Evolutionary conservation across 37 sponge, comb jelly and placozoan species (phyloP).

Genomic region (Haliclona indistincta): DNA sequence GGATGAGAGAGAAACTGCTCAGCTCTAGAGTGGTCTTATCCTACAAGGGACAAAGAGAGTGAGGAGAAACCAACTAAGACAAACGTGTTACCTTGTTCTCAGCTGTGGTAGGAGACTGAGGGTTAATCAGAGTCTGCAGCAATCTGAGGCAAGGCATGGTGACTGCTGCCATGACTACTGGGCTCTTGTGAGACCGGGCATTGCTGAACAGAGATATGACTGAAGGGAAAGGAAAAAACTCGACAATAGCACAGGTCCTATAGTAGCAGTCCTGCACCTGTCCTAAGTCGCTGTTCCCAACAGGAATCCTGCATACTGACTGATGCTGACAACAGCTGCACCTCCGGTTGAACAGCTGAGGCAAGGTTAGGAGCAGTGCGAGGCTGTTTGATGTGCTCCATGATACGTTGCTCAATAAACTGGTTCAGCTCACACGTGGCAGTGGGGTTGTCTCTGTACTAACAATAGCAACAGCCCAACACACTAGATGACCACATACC

Average conservation of each 20-base stretch:
- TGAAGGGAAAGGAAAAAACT: constrained; percentile 13
- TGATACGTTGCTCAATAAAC: constrained; percentile 45
- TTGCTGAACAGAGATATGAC: constrained; percentile 72
- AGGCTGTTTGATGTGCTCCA: constrained; percentile 36
- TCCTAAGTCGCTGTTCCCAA: constrained; percentile 86
- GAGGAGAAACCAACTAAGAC: background rate
- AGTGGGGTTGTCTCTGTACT: constrained; percentile 51
- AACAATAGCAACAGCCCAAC: no score
- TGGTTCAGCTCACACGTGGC: constrained; percentile 69
- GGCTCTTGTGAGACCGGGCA: constrained; percentile 55
- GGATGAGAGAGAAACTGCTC: background rate
- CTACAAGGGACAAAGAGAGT: background rate
- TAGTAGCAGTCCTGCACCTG: constrained; percentile 42
- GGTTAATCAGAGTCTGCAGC: constrained; percentile 49
- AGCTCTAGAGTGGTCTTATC: constrained; percentile 10
- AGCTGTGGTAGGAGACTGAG: constrained; percentile 7
- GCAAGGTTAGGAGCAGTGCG: constrained; percentile 64
- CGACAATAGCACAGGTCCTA: background rate
- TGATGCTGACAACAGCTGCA: constrained; percentile 70
- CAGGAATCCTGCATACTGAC: constrained; percentile 76
- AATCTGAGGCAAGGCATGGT: constrained; percentile 86
- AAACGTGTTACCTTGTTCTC: background rate
- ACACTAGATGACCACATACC: constrained; percentile 18
- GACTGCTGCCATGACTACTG: constrained; percentile 82
- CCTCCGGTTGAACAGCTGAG: constrained; percentile 72